A percentile compares a stretch with the other conserved stretches of the same genome.
Evolutionary conservation across 2,888 invertebrate genomes (phyloP).

Genomic region (Helicoverpa assulta): DNA sequence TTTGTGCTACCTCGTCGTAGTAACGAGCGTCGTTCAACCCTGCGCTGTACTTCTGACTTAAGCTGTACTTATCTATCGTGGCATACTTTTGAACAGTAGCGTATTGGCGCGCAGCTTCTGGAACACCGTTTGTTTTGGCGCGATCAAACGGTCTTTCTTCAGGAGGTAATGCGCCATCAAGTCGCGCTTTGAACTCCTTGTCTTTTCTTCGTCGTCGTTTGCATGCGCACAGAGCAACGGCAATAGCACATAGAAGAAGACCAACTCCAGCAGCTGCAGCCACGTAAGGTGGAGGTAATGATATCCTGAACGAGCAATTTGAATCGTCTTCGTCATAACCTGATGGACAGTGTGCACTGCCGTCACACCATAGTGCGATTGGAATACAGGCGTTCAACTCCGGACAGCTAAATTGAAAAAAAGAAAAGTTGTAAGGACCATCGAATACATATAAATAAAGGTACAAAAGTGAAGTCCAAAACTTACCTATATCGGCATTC

Average conservation of each 20-base stretch:
- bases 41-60: constrained; percentile 89
- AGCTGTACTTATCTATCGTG: constrained; percentile 89
- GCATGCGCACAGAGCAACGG: constrained; percentile 91
- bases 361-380: constrained; percentile 95
- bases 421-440: constrained; percentile 1
- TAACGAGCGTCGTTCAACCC: constrained; percentile 88
- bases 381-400: constrained; percentile 95
- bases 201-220: constrained; percentile 90
- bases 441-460: not conserved
- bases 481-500: constrained; percentile 93
- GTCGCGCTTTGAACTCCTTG: constrained; percentile 90
- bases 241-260: constrained; percentile 90
- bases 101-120: constrained; percentile 84
- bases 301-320: constrained; percentile 93
- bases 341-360: constrained; percentile 94
- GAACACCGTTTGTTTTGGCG: constrained; percentile 87
- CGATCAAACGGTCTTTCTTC: constrained; percentile 91
- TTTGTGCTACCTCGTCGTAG: constrained; percentile 88
- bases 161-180: constrained; percentile 90
- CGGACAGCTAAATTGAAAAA: constrained; percentile 91
- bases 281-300: constrained; percentile 92
- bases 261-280: constrained; percentile 91
- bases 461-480: constrained; percentile 13
- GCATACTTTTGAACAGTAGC: constrained; percentile 89
- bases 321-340: constrained; percentile 95